These are phyloP conservation scores for Drosophila gaucha DNA, from an alignment of 2,888 invertebrate species.

Conservation along the genomic window DNA sequence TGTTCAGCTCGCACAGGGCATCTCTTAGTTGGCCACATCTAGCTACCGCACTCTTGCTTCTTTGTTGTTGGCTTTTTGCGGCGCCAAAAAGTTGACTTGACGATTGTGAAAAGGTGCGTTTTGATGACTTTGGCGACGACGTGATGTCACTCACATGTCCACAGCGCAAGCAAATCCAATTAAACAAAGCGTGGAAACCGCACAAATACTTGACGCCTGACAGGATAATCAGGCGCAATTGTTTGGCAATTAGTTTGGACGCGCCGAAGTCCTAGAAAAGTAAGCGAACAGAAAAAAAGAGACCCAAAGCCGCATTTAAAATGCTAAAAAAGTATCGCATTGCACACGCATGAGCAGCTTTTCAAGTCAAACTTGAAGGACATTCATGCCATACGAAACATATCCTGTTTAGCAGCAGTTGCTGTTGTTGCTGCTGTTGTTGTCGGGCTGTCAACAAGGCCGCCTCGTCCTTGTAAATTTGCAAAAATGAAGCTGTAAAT, in stretches of 20 bases:
- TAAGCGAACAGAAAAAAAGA: conserved; percentile 40
- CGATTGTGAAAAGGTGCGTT: conserved; percentile 57
- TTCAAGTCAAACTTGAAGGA: conserved; percentile 68
- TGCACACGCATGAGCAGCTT: conserved; percentile 74
- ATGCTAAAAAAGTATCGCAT: conserved; percentile 66
- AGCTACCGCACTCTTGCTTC: neutral
- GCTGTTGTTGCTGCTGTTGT: conserved; percentile 26
- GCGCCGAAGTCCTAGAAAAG: conserved; percentile 71
- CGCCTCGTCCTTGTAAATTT: conserved; percentile 57
- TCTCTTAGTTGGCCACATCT: neutral
- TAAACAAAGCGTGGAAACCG: conserved; percentile 74
- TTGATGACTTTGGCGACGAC: conserved; percentile 45
- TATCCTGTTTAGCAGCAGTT: conserved; percentile 33
- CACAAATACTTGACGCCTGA: conserved; percentile 70
- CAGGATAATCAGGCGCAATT: conserved; percentile 80
- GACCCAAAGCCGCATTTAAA: conserved; percentile 50
- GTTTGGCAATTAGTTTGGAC: conserved; percentile 68
- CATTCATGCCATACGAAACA: conserved; percentile 29
- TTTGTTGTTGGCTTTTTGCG: conserved; percentile 12
- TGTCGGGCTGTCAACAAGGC: conserved; percentile 61
- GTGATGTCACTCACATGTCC: conserved; percentile 72
- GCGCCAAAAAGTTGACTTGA: conserved; percentile 46
- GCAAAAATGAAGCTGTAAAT: conserved; percentile 77
- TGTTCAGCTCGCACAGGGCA: neutral
- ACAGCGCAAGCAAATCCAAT: conserved; percentile 71